These are phyloP conservation scores for Hucho hucho DNA, from an alignment of 2,113 vertebrate genomes.

Conservation along the genomic window DNA sequence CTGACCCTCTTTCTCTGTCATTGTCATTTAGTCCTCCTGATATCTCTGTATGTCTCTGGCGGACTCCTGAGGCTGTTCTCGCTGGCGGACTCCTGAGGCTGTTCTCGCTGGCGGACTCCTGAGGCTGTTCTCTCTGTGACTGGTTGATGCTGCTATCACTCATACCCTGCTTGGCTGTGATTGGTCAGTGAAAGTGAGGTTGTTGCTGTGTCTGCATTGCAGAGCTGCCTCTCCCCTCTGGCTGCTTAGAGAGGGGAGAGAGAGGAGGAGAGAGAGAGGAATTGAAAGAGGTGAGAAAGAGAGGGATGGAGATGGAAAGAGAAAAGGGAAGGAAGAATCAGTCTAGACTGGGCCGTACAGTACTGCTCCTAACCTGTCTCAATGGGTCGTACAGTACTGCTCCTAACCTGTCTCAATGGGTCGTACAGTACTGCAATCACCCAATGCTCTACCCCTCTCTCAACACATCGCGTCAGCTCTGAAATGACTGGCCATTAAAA, in stretches of 20 bases:
- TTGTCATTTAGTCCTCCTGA: constrained; percentile 49
- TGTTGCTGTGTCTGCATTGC: constrained; percentile 76
- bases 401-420: too few species aligned
- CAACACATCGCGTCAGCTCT: constrained; percentile 12
- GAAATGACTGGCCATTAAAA: constrained; percentile 53
- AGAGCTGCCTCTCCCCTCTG: constrained; percentile 55
- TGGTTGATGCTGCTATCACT: constrained; percentile 64
- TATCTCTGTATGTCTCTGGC: constrained; percentile 34
- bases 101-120: too few species aligned
- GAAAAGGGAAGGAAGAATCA: background rate
- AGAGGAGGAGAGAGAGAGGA: constrained; percentile 23
- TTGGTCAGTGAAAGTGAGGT: constrained; percentile 64
- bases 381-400: too few species aligned
- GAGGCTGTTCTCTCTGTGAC: constrained; percentile 27
- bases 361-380: too few species aligned
- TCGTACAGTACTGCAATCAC: constrained; percentile 23
- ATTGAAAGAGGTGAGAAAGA: constrained; percentile 36
- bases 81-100: too few species aligned
- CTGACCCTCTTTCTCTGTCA: constrained; percentile 34
- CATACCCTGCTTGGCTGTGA: constrained; percentile 61
- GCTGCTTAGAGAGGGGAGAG: constrained; percentile 30
- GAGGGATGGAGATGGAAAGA: constrained; percentile 14
- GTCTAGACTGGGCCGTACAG: constrained; percentile 7
- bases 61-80: constrained; percentile 33
- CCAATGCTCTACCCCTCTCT: constrained; percentile 20